Evolutionary conservation across 2,797 vertebrate genomes (phyloP).

Genomic region (Aphelocoma californica): DNA sequence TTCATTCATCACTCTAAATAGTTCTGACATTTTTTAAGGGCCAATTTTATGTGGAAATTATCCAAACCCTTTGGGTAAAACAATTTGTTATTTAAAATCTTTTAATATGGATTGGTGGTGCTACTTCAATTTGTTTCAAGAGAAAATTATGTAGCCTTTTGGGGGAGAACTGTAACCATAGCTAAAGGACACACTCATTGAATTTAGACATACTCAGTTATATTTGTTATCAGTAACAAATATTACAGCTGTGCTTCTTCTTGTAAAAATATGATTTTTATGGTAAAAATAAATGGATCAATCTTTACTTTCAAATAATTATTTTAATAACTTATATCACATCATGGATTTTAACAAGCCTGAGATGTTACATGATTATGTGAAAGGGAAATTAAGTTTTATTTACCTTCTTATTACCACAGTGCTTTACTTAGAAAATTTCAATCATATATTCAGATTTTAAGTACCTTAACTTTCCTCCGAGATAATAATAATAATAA

Average conservation of each 20-base stretch:
- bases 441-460: background rate
- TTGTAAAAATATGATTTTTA: background rate
- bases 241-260: background rate
- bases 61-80: slow-evolving; percentile 47
- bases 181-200: background rate
- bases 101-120: background rate
- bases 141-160: background rate
- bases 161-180: background rate
- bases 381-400: background rate
- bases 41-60: slow-evolving; percentile 53
- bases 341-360: background rate
- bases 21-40: slow-evolving; percentile 53
- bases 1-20: slow-evolving; percentile 55
- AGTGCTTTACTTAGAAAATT: background rate
- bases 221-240: background rate
- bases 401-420: background rate
- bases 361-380: background rate
- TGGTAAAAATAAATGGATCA: background rate
- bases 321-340: background rate
- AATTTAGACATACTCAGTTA: background rate
- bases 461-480: background rate
- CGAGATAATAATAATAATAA: background rate
- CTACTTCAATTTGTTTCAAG: background rate
- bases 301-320: background rate
- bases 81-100: slow-evolving; percentile 55